Evolutionary conservation across 2,113 vertebrate genomes (phyloP).

Genomic region (Blennius ocellaris): DNA sequence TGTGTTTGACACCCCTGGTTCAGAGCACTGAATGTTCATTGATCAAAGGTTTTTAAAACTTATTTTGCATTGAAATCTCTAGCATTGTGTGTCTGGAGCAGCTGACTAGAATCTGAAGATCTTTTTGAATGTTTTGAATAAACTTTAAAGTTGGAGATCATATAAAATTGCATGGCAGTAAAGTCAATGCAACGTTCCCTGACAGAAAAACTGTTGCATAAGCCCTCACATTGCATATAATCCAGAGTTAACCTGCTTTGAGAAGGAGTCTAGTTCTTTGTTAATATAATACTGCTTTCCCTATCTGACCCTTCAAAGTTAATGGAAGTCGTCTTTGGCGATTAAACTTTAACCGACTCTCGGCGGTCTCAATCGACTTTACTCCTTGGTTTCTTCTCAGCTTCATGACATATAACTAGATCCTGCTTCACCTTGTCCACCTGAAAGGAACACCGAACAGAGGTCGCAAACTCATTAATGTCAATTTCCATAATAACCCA

Average conservation of each 20-base stretch:
- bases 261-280: slow-evolving; percentile 12
- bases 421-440: background rate
- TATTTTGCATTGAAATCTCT: too few relatives aligned
- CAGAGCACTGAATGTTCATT: too few relatives aligned
- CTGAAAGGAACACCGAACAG: background rate
- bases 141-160: too few relatives aligned
- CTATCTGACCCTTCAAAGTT: slow-evolving; percentile 10
- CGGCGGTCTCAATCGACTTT: slow-evolving; percentile 2
- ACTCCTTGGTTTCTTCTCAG: too few relatives aligned
- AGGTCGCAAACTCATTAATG: slow-evolving; percentile 26
- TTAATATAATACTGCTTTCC: slow-evolving; percentile 36
- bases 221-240: background rate
- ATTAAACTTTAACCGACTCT: slow-evolving; percentile 54
- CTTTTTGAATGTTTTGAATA: too few relatives aligned
- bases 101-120: too few relatives aligned
- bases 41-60: too few relatives aligned
- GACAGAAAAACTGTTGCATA: background rate
- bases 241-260: slow-evolving; percentile 1
- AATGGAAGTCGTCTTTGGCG: slow-evolving; percentile 1
- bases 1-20: too few relatives aligned
- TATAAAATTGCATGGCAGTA: too few relatives aligned
- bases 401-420: too few relatives aligned
- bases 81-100: too few relatives aligned
- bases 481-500: slow-evolving; percentile 59
- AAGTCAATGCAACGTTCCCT: background rate